Evolutionary conservation across 2,888 invertebrate genomes (phyloP).

Genomic region (Cataglyphis livida): DNA sequence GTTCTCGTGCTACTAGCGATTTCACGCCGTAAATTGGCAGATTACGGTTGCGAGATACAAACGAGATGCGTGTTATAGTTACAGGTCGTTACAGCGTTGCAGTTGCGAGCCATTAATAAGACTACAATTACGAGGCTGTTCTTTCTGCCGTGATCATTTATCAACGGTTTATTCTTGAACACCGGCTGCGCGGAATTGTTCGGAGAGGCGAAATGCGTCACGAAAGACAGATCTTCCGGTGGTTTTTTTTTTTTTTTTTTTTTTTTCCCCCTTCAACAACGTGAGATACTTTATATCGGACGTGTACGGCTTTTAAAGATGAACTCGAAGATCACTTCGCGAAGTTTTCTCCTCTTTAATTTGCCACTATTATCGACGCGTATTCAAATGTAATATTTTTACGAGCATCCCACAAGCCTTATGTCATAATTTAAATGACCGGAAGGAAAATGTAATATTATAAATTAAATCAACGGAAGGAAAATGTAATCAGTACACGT

Average conservation of each 20-base stretch:
- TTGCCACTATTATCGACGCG: neutral
- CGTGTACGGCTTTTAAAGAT: constrained; percentile 65
- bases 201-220: constrained; percentile 58
- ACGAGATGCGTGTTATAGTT: constrained; percentile 56
- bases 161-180: constrained; percentile 70
- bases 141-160: constrained; percentile 65
- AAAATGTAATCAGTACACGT: neutral
- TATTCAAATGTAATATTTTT: neutral
- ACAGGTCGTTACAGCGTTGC: constrained; percentile 52
- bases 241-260: constrained; percentile 25
- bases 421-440: constrained; percentile 15
- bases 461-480: constrained; percentile 14
- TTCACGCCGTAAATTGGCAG: constrained; percentile 55
- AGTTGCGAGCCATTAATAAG: constrained; percentile 64
- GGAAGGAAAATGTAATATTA: neutral
- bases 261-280: constrained; percentile 42
- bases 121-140: constrained; percentile 62
- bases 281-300: constrained; percentile 55
- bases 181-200: constrained; percentile 71
- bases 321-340: constrained; percentile 37
- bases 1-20: constrained; percentile 48
- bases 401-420: neutral
- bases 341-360: neutral
- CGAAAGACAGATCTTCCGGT: constrained; percentile 62
- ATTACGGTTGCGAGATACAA: constrained; percentile 52